Conservation (phyloP, 2,888 invertebrate species). For the Lutraria lutraria region DNA sequence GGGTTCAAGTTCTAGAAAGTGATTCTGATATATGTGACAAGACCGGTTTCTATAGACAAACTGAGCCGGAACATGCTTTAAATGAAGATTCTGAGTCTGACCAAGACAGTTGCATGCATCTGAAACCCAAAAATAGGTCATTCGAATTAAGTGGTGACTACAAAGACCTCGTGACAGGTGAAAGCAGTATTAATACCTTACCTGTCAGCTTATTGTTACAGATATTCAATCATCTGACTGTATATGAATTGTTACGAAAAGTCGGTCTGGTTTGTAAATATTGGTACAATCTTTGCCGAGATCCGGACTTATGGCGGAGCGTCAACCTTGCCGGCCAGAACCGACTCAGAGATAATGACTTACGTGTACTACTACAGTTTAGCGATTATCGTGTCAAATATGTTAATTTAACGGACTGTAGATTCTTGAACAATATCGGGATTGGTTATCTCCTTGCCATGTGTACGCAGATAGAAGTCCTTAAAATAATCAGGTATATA, state of each 20-base stretch:
- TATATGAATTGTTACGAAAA: slow-evolving; percentile 48
- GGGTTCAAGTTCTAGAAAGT: background rate
- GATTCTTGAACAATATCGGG: slow-evolving; percentile 71
- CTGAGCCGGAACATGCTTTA: background rate
- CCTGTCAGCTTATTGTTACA: slow-evolving; percentile 53
- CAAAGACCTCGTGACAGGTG: background rate
- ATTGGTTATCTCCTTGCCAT: slow-evolving; percentile 65
- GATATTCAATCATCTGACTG: slow-evolving; percentile 47
- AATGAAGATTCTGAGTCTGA: background rate
- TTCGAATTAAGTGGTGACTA: slow-evolving; percentile 45
- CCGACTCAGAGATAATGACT: slow-evolving; percentile 60
- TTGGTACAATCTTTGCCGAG: slow-evolving; percentile 60
- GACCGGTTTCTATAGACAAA: background rate
- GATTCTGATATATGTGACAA: background rate
- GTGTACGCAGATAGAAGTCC: slow-evolving; percentile 69
- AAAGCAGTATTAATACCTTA: slow-evolving; percentile 44
- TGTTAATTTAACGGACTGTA: slow-evolving; percentile 76
- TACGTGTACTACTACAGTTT: slow-evolving; percentile 49
- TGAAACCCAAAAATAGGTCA: slow-evolving; percentile 1
- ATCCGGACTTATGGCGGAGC: slow-evolving; percentile 46
- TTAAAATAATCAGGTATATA: slow-evolving; percentile 75
- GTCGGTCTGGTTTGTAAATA: slow-evolving; percentile 61
- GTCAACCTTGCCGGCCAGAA: slow-evolving; percentile 57
- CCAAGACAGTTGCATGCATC: background rate
- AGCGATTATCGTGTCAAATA: slow-evolving; percentile 37